Percentiles rank a stretch among this genome's conserved stretches.
Evolutionary conservation across 2,113 vertebrate species (phyloP).

Genomic region (Halcyon senegalensis): DNA sequence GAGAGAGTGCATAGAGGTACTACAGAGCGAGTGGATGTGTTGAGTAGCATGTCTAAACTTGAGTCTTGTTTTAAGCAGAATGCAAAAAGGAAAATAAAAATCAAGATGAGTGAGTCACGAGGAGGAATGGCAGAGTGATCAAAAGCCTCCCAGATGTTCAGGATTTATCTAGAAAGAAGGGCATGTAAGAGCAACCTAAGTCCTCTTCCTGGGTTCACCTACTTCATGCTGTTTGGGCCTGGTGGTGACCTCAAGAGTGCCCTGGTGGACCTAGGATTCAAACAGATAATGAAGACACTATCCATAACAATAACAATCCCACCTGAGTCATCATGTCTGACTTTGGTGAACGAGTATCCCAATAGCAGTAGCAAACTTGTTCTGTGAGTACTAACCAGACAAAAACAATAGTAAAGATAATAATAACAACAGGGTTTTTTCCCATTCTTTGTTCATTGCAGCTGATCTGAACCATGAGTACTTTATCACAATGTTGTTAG

Average conservation of each 20-base stretch:
- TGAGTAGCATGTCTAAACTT: not conserved
- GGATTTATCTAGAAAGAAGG: not conserved
- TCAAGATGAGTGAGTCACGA: rapidly evolving
- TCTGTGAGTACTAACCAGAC: not conserved
- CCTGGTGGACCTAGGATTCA: not conserved
- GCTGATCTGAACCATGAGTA: not conserved
- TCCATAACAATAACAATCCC: not conserved
- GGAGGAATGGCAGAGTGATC: not conserved
- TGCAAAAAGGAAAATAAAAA: not conserved
- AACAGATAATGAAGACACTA: not conserved
- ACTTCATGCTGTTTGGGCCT: not conserved
- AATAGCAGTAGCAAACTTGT: not conserved
- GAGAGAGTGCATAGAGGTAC: not conserved
- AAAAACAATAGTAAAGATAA: not conserved
- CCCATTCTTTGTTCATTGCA: not conserved
- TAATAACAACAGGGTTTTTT: not conserved
- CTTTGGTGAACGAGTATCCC: not conserved
- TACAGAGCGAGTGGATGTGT: not conserved
- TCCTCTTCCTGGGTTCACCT: not conserved
- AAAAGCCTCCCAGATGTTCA: not conserved
- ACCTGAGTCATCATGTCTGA: not conserved
- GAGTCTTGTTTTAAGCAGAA: not conserved
- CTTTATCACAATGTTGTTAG: not conserved
- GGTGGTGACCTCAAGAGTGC: not conserved
- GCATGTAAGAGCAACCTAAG: not conserved